Evolutionary conservation across 2,888 invertebrate species (phyloP), one percentile per base, ranked within the genome.

Genomic region (Steinernema hermaphroditum): DNA sequence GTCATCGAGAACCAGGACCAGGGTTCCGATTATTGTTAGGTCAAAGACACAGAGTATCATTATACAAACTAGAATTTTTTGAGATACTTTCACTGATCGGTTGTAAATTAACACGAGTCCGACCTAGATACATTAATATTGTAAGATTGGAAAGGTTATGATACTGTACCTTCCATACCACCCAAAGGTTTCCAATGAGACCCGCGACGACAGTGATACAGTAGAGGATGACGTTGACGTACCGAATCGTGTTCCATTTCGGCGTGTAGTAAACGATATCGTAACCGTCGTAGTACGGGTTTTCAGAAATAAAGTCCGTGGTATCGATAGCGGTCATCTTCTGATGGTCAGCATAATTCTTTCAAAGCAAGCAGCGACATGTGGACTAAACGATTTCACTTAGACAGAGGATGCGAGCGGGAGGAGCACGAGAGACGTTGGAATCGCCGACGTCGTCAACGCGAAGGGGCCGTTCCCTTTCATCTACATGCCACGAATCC

Each of bases 111-210:
- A n/a, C 62, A 62, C 62, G 2, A 62, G 16, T 1, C 62, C 62
- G 16, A 62, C 62, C 62, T 62, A 46, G 4, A 27, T 32, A 62
- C 16, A 16, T 4, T 16, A 22, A 54, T 54, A 6, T 54, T 8
- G 14, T 8, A 41, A 14, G 9, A 41, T 41, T 41, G 43, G 16
- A n/a, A n/a, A n/a, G n/a, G n/a, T n/a, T 8, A 43, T 43, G 16
- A 43, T 9, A 43, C 14, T 43, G 0, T 19, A 73, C 78, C 76
- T 77, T 77, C 78, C 78, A 78, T 2, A 73, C 73, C 4, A 78
- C 78, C 78, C 78, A 78, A n/a, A 74, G 32, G 24, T 78, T 78
- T 8, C 78, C 78, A 16, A 72, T 70, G 8, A 74, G 70, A n/a
- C 78, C 78, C 29, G 77, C 46, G 8, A 73, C 37, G 24, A 78